These are phyloP conservation scores for Onychorhynchus coronatus DNA, from an alignment of 2,113 vertebrate genomes.

Conservation along the genomic window DNA sequence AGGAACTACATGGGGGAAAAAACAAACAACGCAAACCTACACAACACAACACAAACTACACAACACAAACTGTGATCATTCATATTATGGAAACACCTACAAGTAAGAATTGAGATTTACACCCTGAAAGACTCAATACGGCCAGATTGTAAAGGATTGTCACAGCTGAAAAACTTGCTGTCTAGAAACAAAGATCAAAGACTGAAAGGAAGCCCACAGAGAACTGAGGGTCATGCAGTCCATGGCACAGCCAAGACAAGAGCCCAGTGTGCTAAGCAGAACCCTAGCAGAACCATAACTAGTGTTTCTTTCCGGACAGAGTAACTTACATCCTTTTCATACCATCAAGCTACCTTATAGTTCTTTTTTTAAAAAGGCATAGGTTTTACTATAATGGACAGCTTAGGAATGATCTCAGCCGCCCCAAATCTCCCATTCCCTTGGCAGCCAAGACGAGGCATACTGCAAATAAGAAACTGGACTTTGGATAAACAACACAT, in stretches of 20 bases:
- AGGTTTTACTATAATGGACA: rapidly evolving
- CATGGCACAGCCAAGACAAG: not conserved
- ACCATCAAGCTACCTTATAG: not conserved
- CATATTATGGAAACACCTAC: not conserved
- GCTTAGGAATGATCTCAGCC: not conserved
- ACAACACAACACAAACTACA: not conserved
- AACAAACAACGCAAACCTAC: not conserved
- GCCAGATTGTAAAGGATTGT: not conserved
- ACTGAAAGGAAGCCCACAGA: not conserved
- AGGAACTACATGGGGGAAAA: rapidly evolving
- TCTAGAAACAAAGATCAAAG: not conserved
- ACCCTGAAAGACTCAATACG: not conserved
- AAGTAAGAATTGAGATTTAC: not conserved
- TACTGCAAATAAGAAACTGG: not conserved
- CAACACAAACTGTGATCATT: not conserved
- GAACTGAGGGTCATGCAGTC: not conserved
- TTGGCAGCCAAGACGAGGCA: not conserved
- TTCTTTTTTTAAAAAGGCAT: not conserved
- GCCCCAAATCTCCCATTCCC: not conserved
- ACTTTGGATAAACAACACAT: not conserved
- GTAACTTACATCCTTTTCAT: not conserved
- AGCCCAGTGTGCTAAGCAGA: not conserved
- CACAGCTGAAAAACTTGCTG: not conserved
- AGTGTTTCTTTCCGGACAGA: not conserved
- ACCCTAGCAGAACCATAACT: not conserved